Base-by-base conservation (phyloP, 2,888 invertebrate species). In the Ennomos erosarius region DNA sequence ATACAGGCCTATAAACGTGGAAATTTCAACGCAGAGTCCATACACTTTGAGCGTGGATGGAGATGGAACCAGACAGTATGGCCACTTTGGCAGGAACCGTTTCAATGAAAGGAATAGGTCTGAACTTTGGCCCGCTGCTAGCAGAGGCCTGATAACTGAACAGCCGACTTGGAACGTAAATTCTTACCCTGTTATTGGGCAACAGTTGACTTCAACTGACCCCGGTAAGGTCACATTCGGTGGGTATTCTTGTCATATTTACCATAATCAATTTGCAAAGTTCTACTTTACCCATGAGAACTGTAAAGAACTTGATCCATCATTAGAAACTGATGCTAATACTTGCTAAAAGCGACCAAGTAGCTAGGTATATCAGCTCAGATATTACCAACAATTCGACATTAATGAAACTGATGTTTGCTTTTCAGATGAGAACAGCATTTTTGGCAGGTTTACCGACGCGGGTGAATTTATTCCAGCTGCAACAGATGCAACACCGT, bases 341-440 rank as follows among this genome's bases (percentile, higher is more conserved):
- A 34, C 47, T 10, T 47, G 10, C 44, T 34, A 59, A 38, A 11
- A 44, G 26, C 43, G 45, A 39, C 1, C 26, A 26, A 26, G 6
- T 6, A 26, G 0, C 6, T 26, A 26, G 5, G 5, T 26, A 26
- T 5, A 26, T 26, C 37, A 37, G 12, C 16, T 12, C 10, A 26
- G 37, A 36, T 60, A 47, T 64, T 46, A 33, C 33, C 33, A n/a
- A 53, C 47, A 26, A 50, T 56, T 54, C 48, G 34, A 43, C 37
- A 45, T 45, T 43, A 44, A 44, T 48, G 65, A 63, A 47, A 53
- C 49, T 53, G 12, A 49, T 55, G 46, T 60, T 59, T 62, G 54
- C 69, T 62, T 74, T 71, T 53, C 69, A 91, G 91, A 92, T 70
- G 91, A 91, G 74, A 92, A 92, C 70, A 90, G 91, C 64, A 91